Conservation (phyloP, 2,113 vertebrate species). For the Eurypyga helias region DNA sequence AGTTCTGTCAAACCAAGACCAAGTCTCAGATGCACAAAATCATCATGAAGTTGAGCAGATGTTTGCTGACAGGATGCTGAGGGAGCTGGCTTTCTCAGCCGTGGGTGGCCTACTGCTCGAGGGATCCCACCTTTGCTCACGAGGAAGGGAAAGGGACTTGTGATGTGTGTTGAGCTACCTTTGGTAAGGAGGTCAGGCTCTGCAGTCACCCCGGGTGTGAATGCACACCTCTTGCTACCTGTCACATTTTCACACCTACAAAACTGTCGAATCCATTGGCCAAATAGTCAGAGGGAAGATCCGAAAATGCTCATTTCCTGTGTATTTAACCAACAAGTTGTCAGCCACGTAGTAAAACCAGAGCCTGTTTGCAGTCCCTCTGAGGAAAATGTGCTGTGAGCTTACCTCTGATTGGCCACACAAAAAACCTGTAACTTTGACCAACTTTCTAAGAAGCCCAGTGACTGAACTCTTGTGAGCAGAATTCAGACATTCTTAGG, state of each 20-base stretch:
- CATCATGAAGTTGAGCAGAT: neutral
- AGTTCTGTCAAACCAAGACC: accelerated
- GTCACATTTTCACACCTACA: neutral
- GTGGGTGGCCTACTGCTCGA: neutral
- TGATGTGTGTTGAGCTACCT: neutral
- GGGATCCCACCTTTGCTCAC: accelerated
- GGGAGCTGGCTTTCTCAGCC: neutral
- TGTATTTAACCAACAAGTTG: no score
- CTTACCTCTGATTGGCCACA: neutral
- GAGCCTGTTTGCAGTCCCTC: neutral
- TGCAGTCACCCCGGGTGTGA: neutral
- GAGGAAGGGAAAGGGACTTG: neutral
- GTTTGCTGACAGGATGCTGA: neutral
- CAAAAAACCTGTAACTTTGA: neutral
- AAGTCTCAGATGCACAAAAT: neutral
- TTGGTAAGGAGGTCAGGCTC: neutral
- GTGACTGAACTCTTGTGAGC: neutral
- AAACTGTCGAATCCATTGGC: accelerated
- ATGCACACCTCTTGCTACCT: neutral
- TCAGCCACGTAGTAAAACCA: neutral
- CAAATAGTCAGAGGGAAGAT: neutral
- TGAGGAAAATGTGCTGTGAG: neutral
- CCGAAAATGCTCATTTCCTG: neutral
- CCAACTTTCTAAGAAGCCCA: neutral
- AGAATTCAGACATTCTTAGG: neutral